phyloP scores from a whole-genome alignment of 2,888 invertebrate genomes.

The Clunio marinus region DNA sequence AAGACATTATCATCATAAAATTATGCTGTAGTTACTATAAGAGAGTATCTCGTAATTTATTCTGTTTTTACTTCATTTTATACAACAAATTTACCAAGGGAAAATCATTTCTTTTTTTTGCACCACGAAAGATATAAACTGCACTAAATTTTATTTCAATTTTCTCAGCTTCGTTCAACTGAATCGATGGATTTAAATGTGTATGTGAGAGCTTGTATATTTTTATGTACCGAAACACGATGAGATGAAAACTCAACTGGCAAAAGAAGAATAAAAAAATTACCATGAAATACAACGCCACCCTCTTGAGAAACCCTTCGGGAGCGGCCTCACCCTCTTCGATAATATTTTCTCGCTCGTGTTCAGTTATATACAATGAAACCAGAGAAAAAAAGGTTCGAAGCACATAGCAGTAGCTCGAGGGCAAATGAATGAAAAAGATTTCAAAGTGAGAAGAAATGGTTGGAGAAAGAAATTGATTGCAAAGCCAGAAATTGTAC shows the following conservation, averaged over 20 bases:
- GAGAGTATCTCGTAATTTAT: neutral
- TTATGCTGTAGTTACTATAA: neutral
- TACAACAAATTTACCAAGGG: too few species aligned
- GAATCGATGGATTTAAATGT: neutral
- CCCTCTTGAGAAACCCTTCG: neutral
- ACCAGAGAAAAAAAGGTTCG: neutral
- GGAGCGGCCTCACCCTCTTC: neutral
- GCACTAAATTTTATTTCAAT: constrained; percentile 9
- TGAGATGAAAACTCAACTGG: constrained; percentile 18
- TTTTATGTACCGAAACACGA: neutral
- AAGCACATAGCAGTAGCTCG: constrained; percentile 7
- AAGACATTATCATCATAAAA: neutral
- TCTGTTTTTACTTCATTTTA: too few species aligned
- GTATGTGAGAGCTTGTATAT: neutral
- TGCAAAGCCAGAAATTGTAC: constrained; percentile 27
- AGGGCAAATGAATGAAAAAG: constrained; percentile 2
- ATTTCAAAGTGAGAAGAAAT: neutral
- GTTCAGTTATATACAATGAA: neutral
- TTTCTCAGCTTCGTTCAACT: neutral
- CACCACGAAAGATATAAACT: neutral
- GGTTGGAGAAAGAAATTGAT: neutral
- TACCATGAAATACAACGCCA: constrained; percentile 6
- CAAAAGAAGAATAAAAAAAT: neutral
- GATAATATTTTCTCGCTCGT: constrained; percentile 17
- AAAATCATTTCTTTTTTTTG: neutral